Conservation (phyloP, 2,797 vertebrate species). For the Selene dorsalis region DNA sequence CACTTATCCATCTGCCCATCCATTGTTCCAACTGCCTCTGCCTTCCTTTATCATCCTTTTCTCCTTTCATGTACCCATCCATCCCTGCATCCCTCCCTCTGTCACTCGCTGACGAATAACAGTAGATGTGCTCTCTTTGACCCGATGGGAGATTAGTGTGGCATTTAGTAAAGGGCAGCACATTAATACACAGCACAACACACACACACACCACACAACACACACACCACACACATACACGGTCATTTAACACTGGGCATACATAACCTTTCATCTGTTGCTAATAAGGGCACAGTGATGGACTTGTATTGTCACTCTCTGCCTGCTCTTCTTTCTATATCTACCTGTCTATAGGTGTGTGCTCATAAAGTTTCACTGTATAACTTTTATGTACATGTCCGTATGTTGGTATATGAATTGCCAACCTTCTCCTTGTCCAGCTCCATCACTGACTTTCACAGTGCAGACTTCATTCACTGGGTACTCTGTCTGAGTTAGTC, state of each 20-base stretch:
- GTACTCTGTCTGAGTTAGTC: not conserved
- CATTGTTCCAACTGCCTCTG: not conserved
- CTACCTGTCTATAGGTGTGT: not conserved
- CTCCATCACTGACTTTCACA: not conserved
- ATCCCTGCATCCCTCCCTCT: slow-evolving; percentile 36
- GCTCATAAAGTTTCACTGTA: not conserved
- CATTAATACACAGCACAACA: slow-evolving; percentile 84
- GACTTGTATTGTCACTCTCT: slow-evolving; percentile 34
- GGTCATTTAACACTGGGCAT: slow-evolving; percentile 80
- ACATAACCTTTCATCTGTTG: slow-evolving; percentile 85
- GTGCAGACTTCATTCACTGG: not conserved
- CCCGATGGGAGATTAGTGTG: slow-evolving; percentile 91
- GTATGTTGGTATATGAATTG: not conserved
- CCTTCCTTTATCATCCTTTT: slow-evolving; percentile 18
- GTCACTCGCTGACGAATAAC: slow-evolving; percentile 72
- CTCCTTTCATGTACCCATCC: slow-evolving; percentile 40
- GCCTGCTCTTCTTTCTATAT: not conserved
- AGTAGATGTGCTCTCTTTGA: slow-evolving; percentile 85
- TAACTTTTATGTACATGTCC: not conserved
- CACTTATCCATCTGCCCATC: slow-evolving; percentile 1
- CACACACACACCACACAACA: not conserved
- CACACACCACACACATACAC: slow-evolving; percentile 18
- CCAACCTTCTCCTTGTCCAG: not conserved
- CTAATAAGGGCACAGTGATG: slow-evolving; percentile 86
- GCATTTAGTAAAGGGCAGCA: slow-evolving; percentile 92